Evolutionary conservation across 2,888 invertebrate genomes (phyloP), one percentile per base, ranked within the genome.

Genomic region (Cryptocephalus moraei): DNA sequence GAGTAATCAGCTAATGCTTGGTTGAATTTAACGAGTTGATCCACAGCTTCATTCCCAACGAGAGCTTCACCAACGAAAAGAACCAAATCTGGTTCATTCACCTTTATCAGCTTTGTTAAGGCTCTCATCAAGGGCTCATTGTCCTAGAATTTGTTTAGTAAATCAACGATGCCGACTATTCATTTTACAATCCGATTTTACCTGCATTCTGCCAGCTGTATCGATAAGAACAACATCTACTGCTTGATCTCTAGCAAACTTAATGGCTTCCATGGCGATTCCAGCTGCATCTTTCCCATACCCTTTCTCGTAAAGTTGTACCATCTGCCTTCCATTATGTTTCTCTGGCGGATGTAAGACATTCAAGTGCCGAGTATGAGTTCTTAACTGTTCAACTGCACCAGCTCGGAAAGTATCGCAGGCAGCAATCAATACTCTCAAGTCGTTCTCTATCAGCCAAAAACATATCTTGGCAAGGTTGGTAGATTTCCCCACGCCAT

Each of bases 1-100:
- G 82, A 81, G 73, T 91, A 88, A 72, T 99, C 97, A 8, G 96
- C 96, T 39, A 99, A 75, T 0, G 97, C 92, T 69, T 93, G 91
- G 75, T 99, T 99, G 74, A 99, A 99, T 74, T 99, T 99, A 0
- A 92, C 91, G 41, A 99, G 77, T 69, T 99, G 99, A 75, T 99
- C 99, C 14, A 99, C 97, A 11, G 99, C 99, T 67, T 99, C 99
- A 70, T 99, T 99, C 32, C 99, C 99, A 1, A 99, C 99, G n/a
- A 99, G 74, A 0, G 99, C 99, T 70, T 99, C 99, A 1, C 99
- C 99, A 9, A 99, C 99, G 72, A 99, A 99, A n/a, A 99, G 75
- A 1, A 99, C 96, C 66, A 95, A 76, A 73, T 99, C 97, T 0
- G 99, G 99, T 63, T 92, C 86, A 71, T 99, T 99, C 39, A 97